Percentiles rank a stretch among this genome's conserved stretches.
Evolutionary conservation across 2,888 invertebrate genomes (phyloP).

Genomic region (Eueremaeus valkanovi): DNA sequence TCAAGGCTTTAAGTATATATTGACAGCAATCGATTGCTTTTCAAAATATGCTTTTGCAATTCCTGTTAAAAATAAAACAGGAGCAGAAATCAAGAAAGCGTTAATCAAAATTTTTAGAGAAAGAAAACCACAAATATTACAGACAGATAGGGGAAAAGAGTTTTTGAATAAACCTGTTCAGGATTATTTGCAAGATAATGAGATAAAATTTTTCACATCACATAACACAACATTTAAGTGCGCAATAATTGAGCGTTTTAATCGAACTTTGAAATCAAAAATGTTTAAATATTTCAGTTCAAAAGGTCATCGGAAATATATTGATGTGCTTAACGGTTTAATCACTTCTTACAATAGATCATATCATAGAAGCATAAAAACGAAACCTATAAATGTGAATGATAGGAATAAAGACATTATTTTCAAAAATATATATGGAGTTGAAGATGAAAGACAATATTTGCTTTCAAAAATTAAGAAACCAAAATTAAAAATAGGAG

Average conservation of each 20-base stretch:
- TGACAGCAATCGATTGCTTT: background rate
- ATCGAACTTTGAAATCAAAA: conserved; percentile 49
- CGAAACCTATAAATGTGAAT: background rate
- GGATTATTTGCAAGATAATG: conserved; percentile 11
- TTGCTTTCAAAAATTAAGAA: background rate
- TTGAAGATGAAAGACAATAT: background rate
- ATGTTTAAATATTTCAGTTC: too few relatives aligned
- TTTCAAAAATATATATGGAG: background rate
- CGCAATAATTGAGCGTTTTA: conserved; percentile 49
- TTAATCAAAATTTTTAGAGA: background rate
- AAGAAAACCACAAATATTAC: conserved; percentile 3
- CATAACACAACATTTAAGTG: conserved; percentile 48
- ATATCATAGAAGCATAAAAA: background rate
- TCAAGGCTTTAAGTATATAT: background rate
- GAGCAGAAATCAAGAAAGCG: background rate
- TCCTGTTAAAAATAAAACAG: background rate
- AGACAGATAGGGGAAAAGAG: conserved; percentile 46
- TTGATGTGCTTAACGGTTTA: background rate
- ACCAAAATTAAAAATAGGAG: background rate
- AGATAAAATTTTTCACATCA: conserved; percentile 45
- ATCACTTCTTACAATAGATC: background rate
- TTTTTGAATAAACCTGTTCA: conserved; percentile 44
- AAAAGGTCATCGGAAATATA: background rate
- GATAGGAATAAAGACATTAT: background rate
- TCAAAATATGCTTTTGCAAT: background rate